These are phyloP conservation scores for Elymnias hypermnestra DNA, from an alignment of 1,140 invertebrate genomes.

Conservation along the genomic window DNA sequence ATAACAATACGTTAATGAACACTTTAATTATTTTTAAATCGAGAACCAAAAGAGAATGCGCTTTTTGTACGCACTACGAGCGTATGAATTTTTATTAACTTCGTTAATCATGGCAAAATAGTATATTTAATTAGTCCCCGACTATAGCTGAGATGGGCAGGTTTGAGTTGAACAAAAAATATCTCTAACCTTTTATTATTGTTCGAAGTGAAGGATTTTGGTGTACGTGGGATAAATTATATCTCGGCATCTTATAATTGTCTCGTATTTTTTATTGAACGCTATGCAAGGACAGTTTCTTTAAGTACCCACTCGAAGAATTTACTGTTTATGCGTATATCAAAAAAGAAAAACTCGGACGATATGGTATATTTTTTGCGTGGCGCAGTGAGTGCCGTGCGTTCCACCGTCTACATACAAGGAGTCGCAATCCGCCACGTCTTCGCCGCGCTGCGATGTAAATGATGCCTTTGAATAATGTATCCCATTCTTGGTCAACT, in stretches of 20 bases:
- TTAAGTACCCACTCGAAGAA: conserved; percentile 27
- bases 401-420: conserved; percentile 53
- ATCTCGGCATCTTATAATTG: conserved; percentile 32
- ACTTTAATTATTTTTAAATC: conserved; percentile 31
- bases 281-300: conserved; percentile 37
- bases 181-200: conserved; percentile 19
- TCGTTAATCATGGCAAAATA: conserved; percentile 18
- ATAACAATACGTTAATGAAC: conserved; percentile 31
- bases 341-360: conserved; percentile 42
- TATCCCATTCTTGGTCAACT: conserved; percentile 66
- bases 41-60: conserved; percentile 13
- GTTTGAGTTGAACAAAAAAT: conserved; percentile 16
- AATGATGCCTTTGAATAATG: conserved; percentile 73
- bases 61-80: conserved; percentile 15
- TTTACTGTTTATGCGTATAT: conserved; percentile 28
- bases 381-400: conserved; percentile 49
- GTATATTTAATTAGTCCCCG: conserved; percentile 18
- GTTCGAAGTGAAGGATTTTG: conserved; percentile 25
- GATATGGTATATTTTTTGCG: conserved; percentile 61
- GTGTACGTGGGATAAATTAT: conserved; percentile 30
- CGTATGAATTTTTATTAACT: conserved; percentile 20
- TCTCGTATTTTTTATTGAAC: conserved; percentile 28
- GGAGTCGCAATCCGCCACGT: conserved; percentile 60
- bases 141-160: conserved; percentile 13
- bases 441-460: conserved; percentile 57